These are phyloP conservation scores for Nephrotoma guestfalica DNA, from an alignment of 2,888 invertebrate genomes.

Conservation along the genomic window DNA sequence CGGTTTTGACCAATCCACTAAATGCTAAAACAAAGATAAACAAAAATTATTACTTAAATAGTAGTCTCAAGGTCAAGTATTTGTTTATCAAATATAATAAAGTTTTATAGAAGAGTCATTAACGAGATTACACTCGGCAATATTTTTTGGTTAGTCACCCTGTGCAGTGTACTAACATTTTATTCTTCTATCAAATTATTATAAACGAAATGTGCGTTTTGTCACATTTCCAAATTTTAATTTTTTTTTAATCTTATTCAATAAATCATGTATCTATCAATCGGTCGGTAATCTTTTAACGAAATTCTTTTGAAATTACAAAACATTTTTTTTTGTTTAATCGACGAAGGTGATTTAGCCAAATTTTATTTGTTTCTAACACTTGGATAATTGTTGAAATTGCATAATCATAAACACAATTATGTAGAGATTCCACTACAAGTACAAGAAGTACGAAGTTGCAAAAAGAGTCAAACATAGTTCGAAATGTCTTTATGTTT, in stretches of 20 bases:
- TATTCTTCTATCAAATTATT: too few relatives aligned
- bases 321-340: neutral
- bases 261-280: neutral
- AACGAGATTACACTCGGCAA: neutral
- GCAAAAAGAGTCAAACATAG: too few relatives aligned
- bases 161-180: too few relatives aligned
- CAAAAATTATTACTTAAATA: neutral
- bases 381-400: too few relatives aligned
- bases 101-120: neutral
- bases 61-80: neutral
- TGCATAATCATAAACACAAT: too few relatives aligned
- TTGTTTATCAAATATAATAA: neutral
- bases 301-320: neutral
- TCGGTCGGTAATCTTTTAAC: neutral
- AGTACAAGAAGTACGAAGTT: too few relatives aligned
- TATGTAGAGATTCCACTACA: too few relatives aligned
- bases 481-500: too few relatives aligned
- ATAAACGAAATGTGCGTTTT: neutral
- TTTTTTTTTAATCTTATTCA: neutral
- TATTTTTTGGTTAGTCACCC: neutral
- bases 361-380: too few relatives aligned
- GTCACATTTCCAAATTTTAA: neutral
- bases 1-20: constrained; percentile 61
- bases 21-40: constrained; percentile 35
- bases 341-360: neutral